Evolutionary conservation across 2,113 vertebrate species (phyloP), one percentile per base, ranked within the genome.

Genomic region (Phaethornis superciliosus): DNA sequence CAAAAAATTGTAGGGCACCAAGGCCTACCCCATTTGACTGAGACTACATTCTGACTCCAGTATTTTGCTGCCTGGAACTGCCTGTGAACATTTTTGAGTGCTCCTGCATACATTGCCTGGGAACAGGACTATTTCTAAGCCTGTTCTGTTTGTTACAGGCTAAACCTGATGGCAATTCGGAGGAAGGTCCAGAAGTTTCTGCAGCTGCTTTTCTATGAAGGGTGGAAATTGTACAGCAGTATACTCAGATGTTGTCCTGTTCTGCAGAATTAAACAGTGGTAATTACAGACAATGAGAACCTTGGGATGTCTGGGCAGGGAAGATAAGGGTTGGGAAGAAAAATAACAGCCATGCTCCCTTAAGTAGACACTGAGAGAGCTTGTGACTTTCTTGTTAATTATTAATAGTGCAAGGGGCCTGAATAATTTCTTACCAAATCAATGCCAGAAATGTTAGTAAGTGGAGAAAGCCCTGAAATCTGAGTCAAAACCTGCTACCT

Each of bases 151-250:
- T 82, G 60, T 81, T 68, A 5, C 64, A 94, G 95, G 89, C 6
- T 85, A 2, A 70, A 74, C 78, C 74, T 96, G 75, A 88, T 88
- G 56, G 81, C 87, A 81, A 83, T 94, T 74, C 96, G 97, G 55
- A 68, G 44, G 37, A 96, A 96, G 3, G 16, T 86, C 37, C 63
- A 91, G 74, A 97, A 96, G 52, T 94, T 97, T 90, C 91, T 94
- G 42, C 69, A 91, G 91, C 87, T 95, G 51, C 55, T 92, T 46
- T 94, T 85, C 83, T 91, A 80, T 91, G 89, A 78, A 81, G 95
- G 96, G 88, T 95, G 92, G 71, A 96, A 96, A 76, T 81, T 90
- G 37, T 95, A 89, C 63, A 90, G 90, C 6, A 96, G 89, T 78
- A 49, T 49, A 70, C 30, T 82, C 70, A 11, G 58, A 91, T 28